Percentiles rank a stretch among this genome's conserved stretches.
phyloP scores from a whole-genome alignment of 1,140 invertebrate genomes.

The Camponotus pennsylvanicus region DNA sequence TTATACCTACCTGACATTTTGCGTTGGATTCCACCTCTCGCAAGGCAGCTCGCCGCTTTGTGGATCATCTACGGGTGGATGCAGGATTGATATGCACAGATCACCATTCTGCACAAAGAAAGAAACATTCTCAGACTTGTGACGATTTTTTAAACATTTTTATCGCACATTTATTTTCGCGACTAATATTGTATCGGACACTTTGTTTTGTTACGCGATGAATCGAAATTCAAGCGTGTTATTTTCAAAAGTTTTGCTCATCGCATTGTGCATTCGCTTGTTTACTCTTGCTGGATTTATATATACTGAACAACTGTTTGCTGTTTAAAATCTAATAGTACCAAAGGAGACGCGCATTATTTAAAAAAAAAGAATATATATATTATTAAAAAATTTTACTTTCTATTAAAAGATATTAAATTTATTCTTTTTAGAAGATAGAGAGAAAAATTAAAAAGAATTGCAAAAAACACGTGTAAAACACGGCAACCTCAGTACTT shows the following conservation, averaged over 20 bases:
- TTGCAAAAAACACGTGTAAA: neutral
- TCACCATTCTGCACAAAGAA: slow-evolving; percentile 95
- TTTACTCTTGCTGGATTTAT: neutral
- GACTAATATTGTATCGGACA: neutral
- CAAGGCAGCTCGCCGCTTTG: slow-evolving; percentile 99
- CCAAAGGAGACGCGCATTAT: neutral
- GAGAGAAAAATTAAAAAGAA: neutral
- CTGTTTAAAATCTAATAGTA: neutral
- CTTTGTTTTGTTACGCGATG: slow-evolving; percentile 2
- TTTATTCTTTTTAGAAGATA: neutral
- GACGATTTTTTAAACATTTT: neutral
- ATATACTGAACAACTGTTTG: neutral
- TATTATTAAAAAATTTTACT: neutral
- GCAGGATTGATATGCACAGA: slow-evolving; percentile 99
- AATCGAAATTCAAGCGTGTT: neutral
- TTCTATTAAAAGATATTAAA: slow-evolving; percentile 1
- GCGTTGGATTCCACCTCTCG: slow-evolving; percentile 99
- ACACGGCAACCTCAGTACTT: slow-evolving; percentile 5
- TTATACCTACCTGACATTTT: slow-evolving; percentile 94
- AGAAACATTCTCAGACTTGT: neutral
- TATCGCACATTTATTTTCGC: neutral
- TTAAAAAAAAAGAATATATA: neutral
- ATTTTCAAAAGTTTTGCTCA: slow-evolving; percentile 28
- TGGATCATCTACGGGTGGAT: slow-evolving; percentile 99
- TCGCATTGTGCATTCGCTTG: neutral